Percentiles rank a stretch among this genome's conserved stretches.
Conservation (phyloP, 2,113 vertebrate species). For the Tragelaphus buxtoni region DNA sequence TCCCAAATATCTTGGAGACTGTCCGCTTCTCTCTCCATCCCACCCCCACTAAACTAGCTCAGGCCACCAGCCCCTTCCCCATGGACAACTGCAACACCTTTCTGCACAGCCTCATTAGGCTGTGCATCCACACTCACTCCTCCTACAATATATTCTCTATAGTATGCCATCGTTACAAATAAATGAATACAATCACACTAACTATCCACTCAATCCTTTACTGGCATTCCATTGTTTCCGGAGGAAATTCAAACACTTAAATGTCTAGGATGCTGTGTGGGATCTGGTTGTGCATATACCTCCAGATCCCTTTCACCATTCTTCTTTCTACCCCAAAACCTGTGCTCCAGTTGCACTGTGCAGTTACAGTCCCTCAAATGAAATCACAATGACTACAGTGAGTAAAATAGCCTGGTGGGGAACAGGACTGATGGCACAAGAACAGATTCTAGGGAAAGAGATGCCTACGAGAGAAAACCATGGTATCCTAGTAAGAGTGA, state of each 20-base stretch:
- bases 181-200: background rate
- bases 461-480: background rate
- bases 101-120: background rate
- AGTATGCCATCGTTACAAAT: background rate
- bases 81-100: background rate
- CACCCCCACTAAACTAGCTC: background rate
- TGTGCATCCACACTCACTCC: background rate
- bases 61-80: background rate
- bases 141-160: background rate
- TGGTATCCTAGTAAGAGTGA: background rate
- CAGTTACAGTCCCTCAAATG: background rate
- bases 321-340: background rate
- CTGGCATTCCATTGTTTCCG: background rate
- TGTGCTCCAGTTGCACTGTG: background rate
- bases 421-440: background rate
- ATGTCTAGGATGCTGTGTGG: background rate
- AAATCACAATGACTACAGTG: rapidly evolving
- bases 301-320: background rate
- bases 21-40: background rate
- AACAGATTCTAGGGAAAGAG: background rate
- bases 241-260: background rate
- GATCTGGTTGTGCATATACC: background rate
- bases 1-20: background rate
- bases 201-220: background rate
- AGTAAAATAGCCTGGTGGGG: background rate